Conservation (phyloP, 2,113 vertebrate genomes). For the Gallinago media region DNA sequence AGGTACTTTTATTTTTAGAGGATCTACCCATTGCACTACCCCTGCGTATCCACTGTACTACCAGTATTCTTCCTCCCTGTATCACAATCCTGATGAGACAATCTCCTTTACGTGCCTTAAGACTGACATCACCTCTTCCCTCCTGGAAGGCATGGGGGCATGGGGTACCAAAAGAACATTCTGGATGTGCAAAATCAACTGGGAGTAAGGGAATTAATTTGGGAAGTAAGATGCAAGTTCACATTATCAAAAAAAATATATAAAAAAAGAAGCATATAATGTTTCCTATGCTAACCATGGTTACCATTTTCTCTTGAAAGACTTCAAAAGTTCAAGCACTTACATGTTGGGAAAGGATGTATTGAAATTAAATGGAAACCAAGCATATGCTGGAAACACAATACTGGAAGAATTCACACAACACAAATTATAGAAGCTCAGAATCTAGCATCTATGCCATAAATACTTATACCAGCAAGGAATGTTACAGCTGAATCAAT, state of each 20-base stretch:
- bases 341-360: not conserved
- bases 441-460: not conserved
- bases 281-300: not conserved
- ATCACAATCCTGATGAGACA: not conserved
- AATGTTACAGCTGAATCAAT: not conserved
- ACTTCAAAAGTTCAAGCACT: not conserved
- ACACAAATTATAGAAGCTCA: not conserved
- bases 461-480: not conserved
- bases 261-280: not conserved
- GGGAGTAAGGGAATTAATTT: not conserved
- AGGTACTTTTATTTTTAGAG: not conserved
- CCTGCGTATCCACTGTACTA: not conserved
- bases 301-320: not conserved
- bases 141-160: not conserved
- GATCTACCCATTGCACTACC: not conserved
- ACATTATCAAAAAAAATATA: accelerated
- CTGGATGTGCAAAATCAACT: not conserved
- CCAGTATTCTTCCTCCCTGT: accelerated
- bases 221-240: not conserved
- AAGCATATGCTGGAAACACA: not conserved
- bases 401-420: not conserved
- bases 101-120: not conserved
- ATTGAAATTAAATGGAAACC: not conserved
- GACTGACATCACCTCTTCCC: not conserved
- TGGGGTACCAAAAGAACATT: not conserved